Conservation (phyloP, 1,140 invertebrate genomes). For the Tetragonula clypearis region DNA sequence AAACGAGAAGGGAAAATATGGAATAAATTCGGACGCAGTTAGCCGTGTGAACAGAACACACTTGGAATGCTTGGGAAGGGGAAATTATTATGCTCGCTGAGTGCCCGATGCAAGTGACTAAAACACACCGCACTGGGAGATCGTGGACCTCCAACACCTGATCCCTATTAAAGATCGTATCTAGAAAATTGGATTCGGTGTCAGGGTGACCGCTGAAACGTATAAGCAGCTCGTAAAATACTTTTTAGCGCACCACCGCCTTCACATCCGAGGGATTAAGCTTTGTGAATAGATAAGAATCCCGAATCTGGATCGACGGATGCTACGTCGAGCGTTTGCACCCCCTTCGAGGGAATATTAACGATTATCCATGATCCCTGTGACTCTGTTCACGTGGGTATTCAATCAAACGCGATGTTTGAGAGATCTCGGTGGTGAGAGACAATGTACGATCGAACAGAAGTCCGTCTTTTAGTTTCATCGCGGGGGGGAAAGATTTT, state of each 20-base stretch:
- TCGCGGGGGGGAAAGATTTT: not conserved
- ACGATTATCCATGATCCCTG: conserved; percentile 56
- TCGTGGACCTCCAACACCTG: conserved; percentile 74
- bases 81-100: not conserved
- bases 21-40: not conserved
- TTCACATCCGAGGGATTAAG: conserved; percentile 74
- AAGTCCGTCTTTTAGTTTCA: not conserved
- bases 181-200: conserved; percentile 81
- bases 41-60: conserved; percentile 8
- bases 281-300: conserved; percentile 80
- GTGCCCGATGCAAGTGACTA: conserved; percentile 21
- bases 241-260: conserved; percentile 78
- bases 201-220: conserved; percentile 80
- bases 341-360: conserved; percentile 56
- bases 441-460: conserved; percentile 10
- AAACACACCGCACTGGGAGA: conserved; percentile 24
- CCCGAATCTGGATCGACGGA: conserved; percentile 65
- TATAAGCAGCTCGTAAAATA: conserved; percentile 82
- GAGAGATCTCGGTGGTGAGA: not conserved
- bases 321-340: conserved; percentile 28
- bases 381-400: conserved; percentile 37
- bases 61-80: not conserved
- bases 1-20: not conserved
- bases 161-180: conserved; percentile 81
- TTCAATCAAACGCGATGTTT: conserved; percentile 37